phyloP scores from a whole-genome alignment of 1,140 invertebrate species.

The Phortica variegata region DNA sequence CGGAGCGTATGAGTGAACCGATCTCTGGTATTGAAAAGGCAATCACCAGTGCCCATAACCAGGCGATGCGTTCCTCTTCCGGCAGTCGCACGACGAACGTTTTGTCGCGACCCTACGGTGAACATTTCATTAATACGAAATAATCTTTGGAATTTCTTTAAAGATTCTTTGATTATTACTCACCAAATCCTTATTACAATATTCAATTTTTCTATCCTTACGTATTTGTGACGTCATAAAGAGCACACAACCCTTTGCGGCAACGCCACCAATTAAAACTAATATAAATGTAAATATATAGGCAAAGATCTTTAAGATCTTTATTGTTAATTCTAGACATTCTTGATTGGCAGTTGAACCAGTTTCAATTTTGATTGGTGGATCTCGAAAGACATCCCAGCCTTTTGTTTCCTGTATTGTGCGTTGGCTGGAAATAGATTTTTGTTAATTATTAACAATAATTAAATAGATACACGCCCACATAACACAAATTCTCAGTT shows the following conservation, averaged over 20 bases:
- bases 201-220: slow-evolving; percentile 70
- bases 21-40: slow-evolving; percentile 85
- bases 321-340: slow-evolving; percentile 82
- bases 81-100: slow-evolving; percentile 76
- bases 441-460: slow-evolving; percentile 1
- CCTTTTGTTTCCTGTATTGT: slow-evolving; percentile 87
- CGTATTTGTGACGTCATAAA: slow-evolving; percentile 90
- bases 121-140: not conserved
- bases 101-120: slow-evolving; percentile 76
- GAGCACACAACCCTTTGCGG: slow-evolving; percentile 82
- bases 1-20: slow-evolving; percentile 79
- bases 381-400: slow-evolving; percentile 93
- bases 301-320: slow-evolving; percentile 80
- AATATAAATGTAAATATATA: slow-evolving; percentile 83
- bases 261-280: slow-evolving; percentile 77
- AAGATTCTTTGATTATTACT: slow-evolving; percentile 50
- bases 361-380: slow-evolving; percentile 82
- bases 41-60: slow-evolving; percentile 91
- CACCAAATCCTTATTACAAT: slow-evolving; percentile 83
- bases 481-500: too few relatives aligned
- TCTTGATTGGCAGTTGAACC: slow-evolving; percentile 85
- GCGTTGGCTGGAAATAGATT: slow-evolving; percentile 67
- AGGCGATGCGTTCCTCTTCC: slow-evolving; percentile 80
- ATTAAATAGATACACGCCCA: too few relatives aligned
- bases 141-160: not conserved